Base-by-base conservation (phyloP, 2,888 invertebrate species). In the Corbicula japonica region DNA sequence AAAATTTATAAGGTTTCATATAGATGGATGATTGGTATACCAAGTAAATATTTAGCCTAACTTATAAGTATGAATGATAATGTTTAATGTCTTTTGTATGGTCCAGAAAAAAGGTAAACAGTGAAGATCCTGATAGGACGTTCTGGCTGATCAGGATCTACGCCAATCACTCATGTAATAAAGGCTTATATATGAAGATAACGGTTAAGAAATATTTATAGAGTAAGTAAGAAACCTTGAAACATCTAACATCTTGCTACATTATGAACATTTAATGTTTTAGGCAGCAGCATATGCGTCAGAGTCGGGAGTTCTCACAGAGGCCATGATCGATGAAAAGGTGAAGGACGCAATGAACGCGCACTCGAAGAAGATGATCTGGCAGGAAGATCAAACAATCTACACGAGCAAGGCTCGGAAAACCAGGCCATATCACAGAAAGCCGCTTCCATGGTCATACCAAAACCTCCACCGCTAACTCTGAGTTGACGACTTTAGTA, bases 211-310 rank as follows among this genome's bases (percentile, higher is more conserved):
- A n/a, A n/a, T n/a, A n/a, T n/a, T n/a, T n/a, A n/a, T n/a, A n/a
- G n/a, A n/a, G n/a, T n/a, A n/a, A n/a, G n/a, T n/a, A n/a, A n/a
- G n/a, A n/a, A n/a, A n/a, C n/a, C n/a, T n/a, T n/a, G n/a, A n/a
- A n/a, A n/a, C n/a, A n/a, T n/a, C n/a, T n/a, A n/a, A 5, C 1
- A 15, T 38, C 12, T 23, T 35, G 35, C 18, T 38, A 56, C 38
- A 26, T n/a, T n/a, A n/a, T n/a, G n/a, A n/a, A n/a, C n/a, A 23
- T 21, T 44, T 44, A 30, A 8, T 44, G 30, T 62, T 61, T 56
- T 97, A 99, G 94, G 98, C 98, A 0, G 96, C 97, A 2, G 99
- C 99, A 0, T 99, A 98, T 94, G 97, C 99, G 0, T 98, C 98
- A 0, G 97, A 97, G 90, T 97, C 98, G 91, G 99, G 99, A 15